Conservation (phyloP, 2,888 invertebrate species). For the Ferdinandea cuprea region DNA sequence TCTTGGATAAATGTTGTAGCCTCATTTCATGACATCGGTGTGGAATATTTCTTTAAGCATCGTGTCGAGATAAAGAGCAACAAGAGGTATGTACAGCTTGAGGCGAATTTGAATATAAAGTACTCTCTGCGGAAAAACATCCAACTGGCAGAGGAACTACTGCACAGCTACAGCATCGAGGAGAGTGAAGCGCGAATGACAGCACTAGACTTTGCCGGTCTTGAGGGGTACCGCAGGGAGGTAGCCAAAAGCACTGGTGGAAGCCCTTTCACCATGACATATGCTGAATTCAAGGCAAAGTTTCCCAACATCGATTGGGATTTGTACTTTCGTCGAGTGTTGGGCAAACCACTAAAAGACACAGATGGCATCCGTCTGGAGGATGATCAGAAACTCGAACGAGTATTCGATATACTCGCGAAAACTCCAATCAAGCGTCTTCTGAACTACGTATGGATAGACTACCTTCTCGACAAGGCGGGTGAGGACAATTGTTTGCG, state of each 20-base stretch:
- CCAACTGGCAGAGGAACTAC: conserved; percentile 78
- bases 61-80: conserved; percentile 80
- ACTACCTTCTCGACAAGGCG: conserved; percentile 81
- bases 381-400: conserved; percentile 78
- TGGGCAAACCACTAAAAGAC: conserved; percentile 78
- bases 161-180: conserved; percentile 78
- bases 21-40: conserved; percentile 80
- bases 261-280: conserved; percentile 73
- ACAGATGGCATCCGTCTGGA: conserved; percentile 78
- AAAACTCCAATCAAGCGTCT: conserved; percentile 78
- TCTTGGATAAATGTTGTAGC: conserved; percentile 79
- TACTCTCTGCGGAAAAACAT: conserved; percentile 79
- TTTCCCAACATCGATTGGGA: conserved; percentile 80
- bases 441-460: conserved; percentile 81
- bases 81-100: conserved; percentile 78
- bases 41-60: conserved; percentile 79
- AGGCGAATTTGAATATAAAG: conserved; percentile 77
- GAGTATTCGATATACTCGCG: conserved; percentile 78
- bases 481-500: conserved; percentile 77
- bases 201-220: conserved; percentile 79
- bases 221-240: conserved; percentile 80
- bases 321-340: conserved; percentile 78
- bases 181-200: conserved; percentile 79
- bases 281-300: conserved; percentile 77
- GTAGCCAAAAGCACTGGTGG: conserved; percentile 75